Evolutionary conservation across 2,888 invertebrate species (phyloP), one percentile per base, ranked within the genome.

Genomic region (Polydesmus complanatus): DNA sequence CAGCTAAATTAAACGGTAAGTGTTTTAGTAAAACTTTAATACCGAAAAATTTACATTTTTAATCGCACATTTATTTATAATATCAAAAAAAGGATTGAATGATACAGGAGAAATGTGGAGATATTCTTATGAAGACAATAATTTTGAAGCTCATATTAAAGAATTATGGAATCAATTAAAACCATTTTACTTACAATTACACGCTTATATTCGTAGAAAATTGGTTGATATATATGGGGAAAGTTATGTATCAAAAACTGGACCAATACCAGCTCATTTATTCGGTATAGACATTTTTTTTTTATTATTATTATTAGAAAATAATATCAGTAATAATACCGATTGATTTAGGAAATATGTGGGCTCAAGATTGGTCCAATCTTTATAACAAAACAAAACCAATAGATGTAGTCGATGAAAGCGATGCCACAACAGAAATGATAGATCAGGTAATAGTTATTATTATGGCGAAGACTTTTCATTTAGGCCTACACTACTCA

Each of bases 191-290:
- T 82, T 85, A 66, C 84, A 89, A 69, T 75, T 92, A 1, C 88
- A 90, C 70, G 86, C 88, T 0, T 91, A 86, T 67, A 88, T 90
- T 0, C 75, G 90, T 50, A 75, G 81, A 37, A 81, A 81, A 65
- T 73, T 92, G 25, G 75, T 80, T 5, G 77, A 80, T 58, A 71
- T 79, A 52, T 86, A 86, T 65, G 88, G 88, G 0, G 81, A 82
- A 49, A 87, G 90, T 0, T 83, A 88, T 2, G 71, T 84, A 1
- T 73, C 82, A 22, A 37, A 72, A 76, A 50, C 49, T 22, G 88
- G 88, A 0, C 88, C 89, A 0, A 81, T 92, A 60, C 91, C 92
- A 0, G 87, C 88, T 0, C 90, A 92, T 75, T 70, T 92, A 18
- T 71, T 91, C 18, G 91, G 85, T 81, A 71, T 63, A 63, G 50